Conservation (phyloP, 2,113 vertebrate species). For the Marcusenius ussheri region DNA sequence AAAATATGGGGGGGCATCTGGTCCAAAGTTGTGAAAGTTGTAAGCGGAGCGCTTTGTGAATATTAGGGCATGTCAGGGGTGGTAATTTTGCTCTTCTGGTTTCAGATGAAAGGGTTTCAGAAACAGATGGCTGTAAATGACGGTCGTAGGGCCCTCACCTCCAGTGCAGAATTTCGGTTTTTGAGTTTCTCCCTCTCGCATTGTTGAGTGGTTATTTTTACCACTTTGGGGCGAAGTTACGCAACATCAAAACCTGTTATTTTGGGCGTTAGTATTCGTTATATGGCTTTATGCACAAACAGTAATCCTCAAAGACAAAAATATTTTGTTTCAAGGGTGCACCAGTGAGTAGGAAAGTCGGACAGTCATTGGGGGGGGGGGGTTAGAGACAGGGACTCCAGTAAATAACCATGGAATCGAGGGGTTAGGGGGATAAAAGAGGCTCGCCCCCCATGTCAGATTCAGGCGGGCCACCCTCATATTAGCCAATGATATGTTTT, state of each 20-base stretch:
- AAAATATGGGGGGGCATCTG: background rate
- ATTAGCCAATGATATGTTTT: background rate
- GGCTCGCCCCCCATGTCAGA: background rate
- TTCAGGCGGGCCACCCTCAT: background rate
- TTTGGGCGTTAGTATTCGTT: background rate
- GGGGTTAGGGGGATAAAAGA: background rate
- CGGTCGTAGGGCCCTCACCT: background rate
- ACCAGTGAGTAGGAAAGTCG: background rate
- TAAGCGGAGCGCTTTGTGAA: background rate
- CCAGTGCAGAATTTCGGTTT: background rate
- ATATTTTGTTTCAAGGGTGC: background rate
- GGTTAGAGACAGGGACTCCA: background rate
- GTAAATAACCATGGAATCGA: background rate
- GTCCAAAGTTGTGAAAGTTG: background rate
- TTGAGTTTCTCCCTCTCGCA: background rate
- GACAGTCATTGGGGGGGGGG: background rate
- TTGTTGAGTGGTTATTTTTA: background rate
- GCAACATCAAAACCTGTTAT: background rate
- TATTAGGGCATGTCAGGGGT: background rate
- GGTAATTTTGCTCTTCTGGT: background rate
- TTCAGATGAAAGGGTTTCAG: background rate
- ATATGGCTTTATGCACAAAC: background rate
- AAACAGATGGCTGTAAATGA: background rate
- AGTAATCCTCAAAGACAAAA: background rate
- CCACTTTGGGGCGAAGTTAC: background rate